Conservation (phyloP, 2,113 vertebrate genomes). For the Bagarius yarrelli region DNA sequence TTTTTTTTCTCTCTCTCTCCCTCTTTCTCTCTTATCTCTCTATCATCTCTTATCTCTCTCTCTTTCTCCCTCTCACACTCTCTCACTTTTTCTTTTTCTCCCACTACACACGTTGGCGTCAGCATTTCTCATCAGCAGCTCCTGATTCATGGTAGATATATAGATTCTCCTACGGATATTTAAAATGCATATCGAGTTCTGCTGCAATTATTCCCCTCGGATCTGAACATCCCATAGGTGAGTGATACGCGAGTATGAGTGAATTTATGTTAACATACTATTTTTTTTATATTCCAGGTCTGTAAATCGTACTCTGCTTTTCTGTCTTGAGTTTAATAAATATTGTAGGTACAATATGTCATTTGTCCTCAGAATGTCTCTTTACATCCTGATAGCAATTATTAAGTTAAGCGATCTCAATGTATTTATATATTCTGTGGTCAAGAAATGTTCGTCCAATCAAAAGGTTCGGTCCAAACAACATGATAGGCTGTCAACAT, state of each 20-base stretch:
- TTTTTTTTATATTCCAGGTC: neutral
- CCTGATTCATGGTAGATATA: neutral
- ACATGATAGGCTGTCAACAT: no score
- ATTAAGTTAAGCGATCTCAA: no score
- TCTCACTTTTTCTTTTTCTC: neutral
- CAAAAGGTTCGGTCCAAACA: no score
- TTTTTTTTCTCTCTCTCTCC: no score
- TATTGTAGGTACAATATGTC: neutral
- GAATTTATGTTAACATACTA: neutral
- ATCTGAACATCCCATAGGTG: neutral
- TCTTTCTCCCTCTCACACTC: neutral
- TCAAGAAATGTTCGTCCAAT: no score
- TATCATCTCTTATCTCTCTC: no score
- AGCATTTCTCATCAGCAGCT: slow-evolving; percentile 29
- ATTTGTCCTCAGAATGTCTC: no score
- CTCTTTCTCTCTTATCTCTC: no score
- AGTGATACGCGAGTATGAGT: neutral
- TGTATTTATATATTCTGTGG: no score
- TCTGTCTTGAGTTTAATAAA: neutral
- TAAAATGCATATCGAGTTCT: slow-evolving; percentile 1
- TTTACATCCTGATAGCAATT: no score
- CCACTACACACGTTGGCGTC: slow-evolving; percentile 7
- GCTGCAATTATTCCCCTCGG: neutral
- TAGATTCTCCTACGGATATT: slow-evolving; percentile 1
- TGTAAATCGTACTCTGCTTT: neutral